Conservation (phyloP, 1,140 invertebrate genomes). For the Oryctes rhinoceros region DNA sequence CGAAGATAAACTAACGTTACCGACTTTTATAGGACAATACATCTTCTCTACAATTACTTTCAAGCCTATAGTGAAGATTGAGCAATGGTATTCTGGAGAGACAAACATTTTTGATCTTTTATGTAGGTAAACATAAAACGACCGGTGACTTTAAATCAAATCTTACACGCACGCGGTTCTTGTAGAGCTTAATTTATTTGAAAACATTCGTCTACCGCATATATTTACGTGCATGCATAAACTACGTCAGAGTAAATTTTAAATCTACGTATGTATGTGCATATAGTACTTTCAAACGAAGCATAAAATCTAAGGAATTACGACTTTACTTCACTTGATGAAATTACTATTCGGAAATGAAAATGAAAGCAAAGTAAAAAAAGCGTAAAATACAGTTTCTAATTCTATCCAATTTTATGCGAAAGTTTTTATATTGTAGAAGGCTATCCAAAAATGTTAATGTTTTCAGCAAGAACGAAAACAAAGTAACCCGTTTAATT, state of each 20-base stretch:
- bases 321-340: no score
- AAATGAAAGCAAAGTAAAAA: no score
- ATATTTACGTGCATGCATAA: not conserved
- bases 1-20: not conserved
- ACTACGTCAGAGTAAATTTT: no score
- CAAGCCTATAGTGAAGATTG: not conserved
- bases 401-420: no score
- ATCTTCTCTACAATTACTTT: not conserved
- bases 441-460: no score
- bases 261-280: not conserved
- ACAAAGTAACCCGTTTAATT: no score
- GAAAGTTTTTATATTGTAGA: no score
- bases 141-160: not conserved
- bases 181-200: not conserved
- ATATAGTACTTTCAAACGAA: no score
- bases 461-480: no score
- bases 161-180: not conserved
- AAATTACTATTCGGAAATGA: no score
- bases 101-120: conserved; percentile 14
- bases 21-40: not conserved
- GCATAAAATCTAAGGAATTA: no score
- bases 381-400: no score
- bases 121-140: not conserved
- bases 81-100: not conserved
- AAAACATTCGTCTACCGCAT: not conserved